Evolutionary conservation across 2,888 invertebrate species (phyloP).

Genomic region (Agrochola lota): DNA sequence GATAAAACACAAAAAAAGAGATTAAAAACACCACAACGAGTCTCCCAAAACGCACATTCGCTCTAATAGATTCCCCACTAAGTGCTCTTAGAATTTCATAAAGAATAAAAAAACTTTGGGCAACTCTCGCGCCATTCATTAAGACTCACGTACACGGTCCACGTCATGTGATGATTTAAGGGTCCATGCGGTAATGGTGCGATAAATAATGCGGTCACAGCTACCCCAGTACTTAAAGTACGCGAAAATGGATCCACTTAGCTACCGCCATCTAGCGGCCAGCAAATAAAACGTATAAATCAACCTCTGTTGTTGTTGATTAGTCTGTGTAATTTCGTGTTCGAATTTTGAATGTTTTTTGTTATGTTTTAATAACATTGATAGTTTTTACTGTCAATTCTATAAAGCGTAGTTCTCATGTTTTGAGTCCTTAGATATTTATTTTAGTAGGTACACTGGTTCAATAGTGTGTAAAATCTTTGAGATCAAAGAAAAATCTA

Average conservation of each 20-base stretch:
- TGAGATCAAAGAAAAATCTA: no score
- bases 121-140: constrained; percentile 87
- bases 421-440: neutral
- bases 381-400: neutral
- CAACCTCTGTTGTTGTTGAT: constrained; percentile 75
- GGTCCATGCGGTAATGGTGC: constrained; percentile 88
- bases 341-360: constrained; percentile 31
- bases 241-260: constrained; percentile 86
- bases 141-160: constrained; percentile 83
- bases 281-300: constrained; percentile 78
- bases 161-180: constrained; percentile 90
- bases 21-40: constrained; percentile 49
- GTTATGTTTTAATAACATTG: neutral
- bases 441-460: no score
- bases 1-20: constrained; percentile 7
- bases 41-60: constrained; percentile 72
- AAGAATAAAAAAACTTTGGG: constrained; percentile 85
- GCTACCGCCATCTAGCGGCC: constrained; percentile 83
- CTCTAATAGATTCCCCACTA: constrained; percentile 87
- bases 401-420: neutral
- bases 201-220: constrained; percentile 90
- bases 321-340: constrained; percentile 73
- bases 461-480: no score
- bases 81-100: constrained; percentile 88
- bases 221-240: constrained; percentile 78